A percentile compares a stretch with the other conserved stretches of the same genome.
Conservation (phyloP, 2,113 vertebrate genomes). For the Uropsilus gracilis region DNA sequence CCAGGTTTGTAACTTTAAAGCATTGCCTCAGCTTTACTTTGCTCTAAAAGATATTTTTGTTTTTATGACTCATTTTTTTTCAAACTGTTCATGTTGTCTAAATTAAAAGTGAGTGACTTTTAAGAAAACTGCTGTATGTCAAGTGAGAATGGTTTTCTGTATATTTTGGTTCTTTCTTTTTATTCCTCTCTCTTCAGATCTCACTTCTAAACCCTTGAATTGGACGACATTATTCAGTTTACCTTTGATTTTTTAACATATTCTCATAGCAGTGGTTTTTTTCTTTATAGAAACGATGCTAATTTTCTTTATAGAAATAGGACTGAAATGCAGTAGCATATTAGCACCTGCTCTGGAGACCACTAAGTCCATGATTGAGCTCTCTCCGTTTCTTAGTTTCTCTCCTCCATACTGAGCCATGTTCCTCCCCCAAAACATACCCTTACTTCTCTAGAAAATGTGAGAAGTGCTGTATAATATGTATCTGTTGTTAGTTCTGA, state of each 20-base stretch:
- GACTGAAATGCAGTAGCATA: background rate
- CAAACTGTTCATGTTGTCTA: background rate
- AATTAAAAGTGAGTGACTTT: background rate
- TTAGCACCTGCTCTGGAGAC: background rate
- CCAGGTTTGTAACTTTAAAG: slow-evolving; percentile 87
- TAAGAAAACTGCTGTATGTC: background rate
- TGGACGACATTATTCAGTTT: background rate
- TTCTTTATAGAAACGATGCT: background rate
- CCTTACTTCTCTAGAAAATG: background rate
- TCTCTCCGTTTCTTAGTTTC: background rate
- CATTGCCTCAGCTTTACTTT: background rate
- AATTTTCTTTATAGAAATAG: background rate
- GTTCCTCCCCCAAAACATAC: rapidly evolving
- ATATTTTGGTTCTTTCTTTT: background rate
- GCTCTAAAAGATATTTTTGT: background rate
- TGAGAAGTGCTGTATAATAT: background rate
- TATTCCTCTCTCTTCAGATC: background rate
- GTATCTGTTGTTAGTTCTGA: background rate
- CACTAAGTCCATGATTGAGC: background rate
- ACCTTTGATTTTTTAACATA: background rate
- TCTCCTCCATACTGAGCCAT: background rate
- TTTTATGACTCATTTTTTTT: background rate
- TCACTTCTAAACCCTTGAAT: background rate
- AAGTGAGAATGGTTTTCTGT: background rate
- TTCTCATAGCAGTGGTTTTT: background rate